Percentiles rank a stretch among this genome's conserved stretches.
phyloP scores from a whole-genome alignment of 1,140 invertebrate genomes.

The Solenopsis invicta region DNA sequence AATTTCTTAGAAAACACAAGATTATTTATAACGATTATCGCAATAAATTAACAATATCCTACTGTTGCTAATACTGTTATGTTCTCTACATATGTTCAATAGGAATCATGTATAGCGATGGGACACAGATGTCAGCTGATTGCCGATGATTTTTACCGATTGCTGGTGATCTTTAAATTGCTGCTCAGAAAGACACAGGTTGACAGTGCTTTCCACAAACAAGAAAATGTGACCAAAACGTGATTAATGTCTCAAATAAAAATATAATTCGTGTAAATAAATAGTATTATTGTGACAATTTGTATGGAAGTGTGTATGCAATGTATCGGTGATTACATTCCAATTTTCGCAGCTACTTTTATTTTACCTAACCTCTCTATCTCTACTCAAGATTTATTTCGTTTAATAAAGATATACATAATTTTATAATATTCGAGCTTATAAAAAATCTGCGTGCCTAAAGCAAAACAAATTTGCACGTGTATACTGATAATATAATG shows the following conservation, averaged over 20 bases:
- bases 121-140: background rate
- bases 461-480: background rate
- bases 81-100: background rate
- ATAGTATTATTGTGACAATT: background rate
- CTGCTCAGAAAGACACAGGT: background rate
- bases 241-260: constrained; percentile 12
- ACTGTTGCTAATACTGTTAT: background rate
- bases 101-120: background rate
- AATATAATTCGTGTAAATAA: background rate
- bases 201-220: constrained; percentile 20
- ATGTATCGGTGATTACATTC: background rate
- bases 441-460: background rate
- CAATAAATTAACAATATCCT: background rate
- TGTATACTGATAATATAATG: background rate
- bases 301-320: constrained; percentile 15
- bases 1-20: too few relatives aligned
- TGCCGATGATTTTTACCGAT: constrained; percentile 5
- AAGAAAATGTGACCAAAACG: constrained; percentile 18
- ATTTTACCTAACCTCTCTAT: constrained; percentile 26
- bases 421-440: background rate
- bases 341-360: background rate
- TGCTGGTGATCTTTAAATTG: constrained; percentile 37
- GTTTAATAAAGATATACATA: constrained; percentile 11
- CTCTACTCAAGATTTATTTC: background rate
- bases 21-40: background rate